Percentiles rank a stretch among this genome's conserved stretches.
phyloP scores from a whole-genome alignment of 2,113 vertebrate genomes.

The Myotis brandtii region DNA sequence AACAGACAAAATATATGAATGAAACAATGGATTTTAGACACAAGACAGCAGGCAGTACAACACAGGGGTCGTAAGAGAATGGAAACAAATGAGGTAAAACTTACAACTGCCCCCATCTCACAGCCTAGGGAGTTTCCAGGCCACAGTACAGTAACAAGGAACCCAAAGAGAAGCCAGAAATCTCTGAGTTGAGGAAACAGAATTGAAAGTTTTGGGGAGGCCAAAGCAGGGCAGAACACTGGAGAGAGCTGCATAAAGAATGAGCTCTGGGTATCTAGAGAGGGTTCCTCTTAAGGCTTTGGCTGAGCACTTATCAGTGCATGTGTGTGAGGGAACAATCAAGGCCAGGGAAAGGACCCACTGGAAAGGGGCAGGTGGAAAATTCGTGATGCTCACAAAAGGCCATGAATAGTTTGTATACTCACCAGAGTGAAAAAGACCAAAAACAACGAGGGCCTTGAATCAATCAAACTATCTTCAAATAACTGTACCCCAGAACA shows the following conservation, averaged over 20 bases:
- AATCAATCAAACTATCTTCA: slow-evolving; percentile 34
- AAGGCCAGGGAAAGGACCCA: background rate
- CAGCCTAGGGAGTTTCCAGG: background rate
- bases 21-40: slow-evolving; percentile 31
- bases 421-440: background rate
- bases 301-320: background rate
- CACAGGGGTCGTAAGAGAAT: background rate
- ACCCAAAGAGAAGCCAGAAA: background rate
- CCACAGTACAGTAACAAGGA: background rate
- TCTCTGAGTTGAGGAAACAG: background rate
- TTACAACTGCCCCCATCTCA: background rate
- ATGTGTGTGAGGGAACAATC: background rate
- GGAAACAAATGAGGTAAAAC: background rate
- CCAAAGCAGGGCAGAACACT: background rate
- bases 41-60: background rate
- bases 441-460: background rate
- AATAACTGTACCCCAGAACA: slow-evolving; percentile 17
- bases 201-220: background rate
- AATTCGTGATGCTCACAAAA: background rate
- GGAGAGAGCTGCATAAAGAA: background rate
- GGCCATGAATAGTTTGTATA: background rate
- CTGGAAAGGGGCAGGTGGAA: background rate
- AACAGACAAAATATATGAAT: slow-evolving; percentile 7
- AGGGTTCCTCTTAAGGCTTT: background rate
- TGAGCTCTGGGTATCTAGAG: background rate